Percentiles rank a stretch among this genome's conserved stretches.
Conservation (phyloP, 2,113 vertebrate genomes). For the Plecturocebus donacophilus region DNA sequence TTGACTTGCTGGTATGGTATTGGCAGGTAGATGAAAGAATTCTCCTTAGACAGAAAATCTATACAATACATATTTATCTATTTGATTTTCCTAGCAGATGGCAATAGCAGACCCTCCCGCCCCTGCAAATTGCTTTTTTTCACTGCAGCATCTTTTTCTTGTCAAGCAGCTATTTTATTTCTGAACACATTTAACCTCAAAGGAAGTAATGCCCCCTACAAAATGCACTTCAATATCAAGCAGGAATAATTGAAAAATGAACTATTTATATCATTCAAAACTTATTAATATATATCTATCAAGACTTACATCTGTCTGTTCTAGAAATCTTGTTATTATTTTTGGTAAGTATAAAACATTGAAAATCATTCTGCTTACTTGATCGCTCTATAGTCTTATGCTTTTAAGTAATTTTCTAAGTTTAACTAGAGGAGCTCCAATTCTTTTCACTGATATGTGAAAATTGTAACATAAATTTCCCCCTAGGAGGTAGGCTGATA, state of each 20-base stretch:
- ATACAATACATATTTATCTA: background rate
- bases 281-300: background rate
- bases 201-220: constrained; percentile 7
- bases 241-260: constrained; percentile 3
- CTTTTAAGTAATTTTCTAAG: background rate
- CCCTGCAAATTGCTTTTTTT: background rate
- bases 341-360: background rate
- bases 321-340: background rate
- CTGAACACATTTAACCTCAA: background rate
- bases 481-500: background rate
- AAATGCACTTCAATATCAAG: background rate
- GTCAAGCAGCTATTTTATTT: background rate
- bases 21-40: background rate
- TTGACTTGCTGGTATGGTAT: constrained; percentile 5
- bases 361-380: background rate
- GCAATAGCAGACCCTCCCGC: background rate
- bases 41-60: constrained; percentile 35
- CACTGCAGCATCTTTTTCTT: background rate
- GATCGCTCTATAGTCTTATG: background rate
- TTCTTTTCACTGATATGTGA: background rate
- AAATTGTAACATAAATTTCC: background rate
- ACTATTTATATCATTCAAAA: background rate
- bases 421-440: background rate
- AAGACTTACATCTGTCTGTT: background rate
- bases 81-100: background rate